Base-by-base conservation (phyloP, 2,797 vertebrate genomes). In the Brachyrhaphis roseni region DNA sequence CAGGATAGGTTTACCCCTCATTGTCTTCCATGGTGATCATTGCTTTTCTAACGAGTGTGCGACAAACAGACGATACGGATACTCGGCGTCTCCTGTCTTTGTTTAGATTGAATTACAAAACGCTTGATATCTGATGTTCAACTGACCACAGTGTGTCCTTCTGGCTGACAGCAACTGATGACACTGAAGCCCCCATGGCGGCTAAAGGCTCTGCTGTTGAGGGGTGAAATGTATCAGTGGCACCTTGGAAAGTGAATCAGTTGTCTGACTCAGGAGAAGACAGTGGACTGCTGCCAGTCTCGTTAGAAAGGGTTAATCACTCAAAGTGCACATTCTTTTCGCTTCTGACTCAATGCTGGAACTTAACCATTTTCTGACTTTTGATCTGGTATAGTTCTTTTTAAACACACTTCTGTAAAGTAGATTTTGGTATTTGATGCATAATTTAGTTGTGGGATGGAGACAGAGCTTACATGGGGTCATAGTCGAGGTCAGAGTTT, bases 101-200 rank as follows among this genome's bases (percentile, higher is more conserved):
- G 23, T 92, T 93, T 91, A 89, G 90, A 92, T 93, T 90, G 83
- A 90, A 88, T 94, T 95, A 93, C 94, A 90, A 93, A 93, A 91
- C 55, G 64, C 82, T 90, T 90, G 88, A 91, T 92, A 94, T 92
- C 91, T 93, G 89, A 93, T 94, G 91, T 91, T 87, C 84, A 78
- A 84, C 81, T 91, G 93, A 91, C 91, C 86, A 70, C 87, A 78
- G 79, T 84, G 86, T 88, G 93, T 92, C 93, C 93, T 91, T 90
- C 79, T 84, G 86, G 74, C 80, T 80, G 81, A 78, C 80, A 72
- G 74, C 84, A 90, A 79, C 75, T 8, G 59, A 73, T n/a, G 51
- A 89, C 73, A 66, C 79, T 0, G 68, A 84, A 74, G 79, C 77
- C 82, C 74, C 64, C 18, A 16, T 79, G 87, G 87, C 81, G 73